phyloP scores from a whole-genome alignment of 2,888 invertebrate species.

The Pyralis farinalis region DNA sequence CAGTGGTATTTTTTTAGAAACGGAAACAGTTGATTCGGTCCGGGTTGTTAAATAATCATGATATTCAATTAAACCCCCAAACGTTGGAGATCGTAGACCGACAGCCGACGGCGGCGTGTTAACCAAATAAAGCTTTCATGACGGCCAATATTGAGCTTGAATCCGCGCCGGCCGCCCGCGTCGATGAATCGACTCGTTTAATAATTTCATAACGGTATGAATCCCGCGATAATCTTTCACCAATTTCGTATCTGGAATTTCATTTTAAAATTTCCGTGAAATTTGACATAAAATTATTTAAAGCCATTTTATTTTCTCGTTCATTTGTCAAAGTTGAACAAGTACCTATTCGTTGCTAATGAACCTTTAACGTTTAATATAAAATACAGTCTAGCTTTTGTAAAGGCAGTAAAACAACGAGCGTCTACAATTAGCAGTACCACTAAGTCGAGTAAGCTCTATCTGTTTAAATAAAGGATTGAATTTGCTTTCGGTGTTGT shows the following conservation, averaged over 20 bases:
- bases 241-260: conserved; percentile 14
- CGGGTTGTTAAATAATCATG: conserved; percentile 8
- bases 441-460: conserved; percentile 17
- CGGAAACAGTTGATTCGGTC: conserved; percentile 1
- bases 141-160: conserved; percentile 36
- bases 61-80: conserved; percentile 13
- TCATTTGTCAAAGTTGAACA: too few species aligned
- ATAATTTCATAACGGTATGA: conserved; percentile 29
- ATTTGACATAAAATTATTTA: too few species aligned
- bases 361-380: neutral
- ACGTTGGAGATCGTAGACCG: conserved; percentile 8
- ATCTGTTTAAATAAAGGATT: conserved; percentile 24
- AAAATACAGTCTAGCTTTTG: conserved; percentile 7
- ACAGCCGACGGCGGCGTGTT: conserved; percentile 26
- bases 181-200: conserved; percentile 34
- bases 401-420: conserved; percentile 3
- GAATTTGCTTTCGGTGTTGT: conserved; percentile 30
- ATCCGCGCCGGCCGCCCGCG: conserved; percentile 21
- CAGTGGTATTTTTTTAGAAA: neutral
- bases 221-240: conserved; percentile 16
- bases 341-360: conserved; percentile 3
- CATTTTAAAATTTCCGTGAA: too few species aligned
- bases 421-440: conserved; percentile 5
- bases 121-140: conserved; percentile 45
- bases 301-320: too few species aligned